Evolutionary conservation across 2,888 invertebrate genomes (phyloP).

Genomic region (Diaphora mendica): DNA sequence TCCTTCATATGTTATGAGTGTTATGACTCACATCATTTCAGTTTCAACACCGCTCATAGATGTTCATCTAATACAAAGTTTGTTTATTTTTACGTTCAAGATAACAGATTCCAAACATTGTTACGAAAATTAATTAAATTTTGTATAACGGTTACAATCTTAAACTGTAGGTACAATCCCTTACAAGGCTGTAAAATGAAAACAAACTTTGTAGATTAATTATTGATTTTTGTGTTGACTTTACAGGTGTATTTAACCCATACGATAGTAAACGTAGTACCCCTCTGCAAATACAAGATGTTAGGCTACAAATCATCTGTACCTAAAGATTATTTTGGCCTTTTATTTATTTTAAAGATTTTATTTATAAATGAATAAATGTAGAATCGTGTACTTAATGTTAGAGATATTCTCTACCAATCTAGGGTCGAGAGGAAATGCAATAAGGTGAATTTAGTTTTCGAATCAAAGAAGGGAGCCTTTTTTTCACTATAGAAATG

Average conservation of each 20-base stretch:
- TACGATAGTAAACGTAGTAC: not conserved
- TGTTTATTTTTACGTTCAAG: conserved; percentile 24
- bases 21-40: not conserved
- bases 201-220: conserved; percentile 49
- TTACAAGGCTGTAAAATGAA: conserved; percentile 35
- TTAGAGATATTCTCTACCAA: too few relatives aligned
- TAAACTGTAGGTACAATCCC: conserved; percentile 39
- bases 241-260: not conserved
- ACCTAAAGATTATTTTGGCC: not conserved
- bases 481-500: too few relatives aligned
- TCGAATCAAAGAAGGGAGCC: too few relatives aligned
- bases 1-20: not conserved
- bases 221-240: conserved; percentile 32
- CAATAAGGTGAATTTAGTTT: too few relatives aligned
- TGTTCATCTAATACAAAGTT: not conserved
- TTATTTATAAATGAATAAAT: not conserved
- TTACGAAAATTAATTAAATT: conserved; percentile 53
- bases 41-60: not conserved
- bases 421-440: too few relatives aligned
- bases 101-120: conserved; percentile 41
- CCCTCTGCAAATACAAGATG: conserved; percentile 16
- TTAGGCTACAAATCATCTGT: not conserved
- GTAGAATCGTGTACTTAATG: too few relatives aligned
- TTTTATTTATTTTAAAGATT: not conserved
- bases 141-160: conserved; percentile 44